Conservation (phyloP, 2,797 vertebrate genomes). For the Pipistrellus pipistrellus region DNA sequence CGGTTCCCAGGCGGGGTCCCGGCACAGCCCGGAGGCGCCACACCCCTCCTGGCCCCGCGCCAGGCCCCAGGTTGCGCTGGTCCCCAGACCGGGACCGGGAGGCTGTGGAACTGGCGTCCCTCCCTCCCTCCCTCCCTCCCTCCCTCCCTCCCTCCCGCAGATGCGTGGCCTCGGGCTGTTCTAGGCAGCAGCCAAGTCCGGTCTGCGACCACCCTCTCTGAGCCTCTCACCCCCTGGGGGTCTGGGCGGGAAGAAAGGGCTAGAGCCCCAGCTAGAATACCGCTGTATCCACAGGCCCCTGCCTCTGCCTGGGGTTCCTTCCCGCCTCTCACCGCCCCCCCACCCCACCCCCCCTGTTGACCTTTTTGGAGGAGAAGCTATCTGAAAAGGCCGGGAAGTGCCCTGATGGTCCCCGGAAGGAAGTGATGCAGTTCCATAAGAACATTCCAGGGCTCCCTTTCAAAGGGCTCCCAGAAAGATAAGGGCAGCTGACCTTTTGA, state of each 20-base stretch:
- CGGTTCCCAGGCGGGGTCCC: not conserved
- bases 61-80: not conserved
- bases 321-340: too few species aligned
- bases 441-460: not conserved
- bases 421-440: constrained; percentile 35
- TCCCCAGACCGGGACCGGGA: not conserved
- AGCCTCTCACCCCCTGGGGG: not conserved
- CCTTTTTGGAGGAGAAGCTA: constrained; percentile 11
- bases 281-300: not conserved
- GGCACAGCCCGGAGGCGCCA: not conserved
- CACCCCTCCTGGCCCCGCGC: constrained; percentile 24
- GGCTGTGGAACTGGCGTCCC: not conserved
- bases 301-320: constrained; percentile 33
- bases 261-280: not conserved
- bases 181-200: not conserved
- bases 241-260: not conserved
- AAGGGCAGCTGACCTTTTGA: not conserved
- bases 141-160: not conserved
- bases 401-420: constrained; percentile 69
- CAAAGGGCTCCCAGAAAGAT: not conserved
- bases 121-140: not conserved
- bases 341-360: too few species aligned
- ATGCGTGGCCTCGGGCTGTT: not conserved
- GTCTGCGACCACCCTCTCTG: not conserved
- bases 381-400: constrained; percentile 20